Conservation (phyloP, 2,113 vertebrate species). For the Aphyosemion australe region DNA sequence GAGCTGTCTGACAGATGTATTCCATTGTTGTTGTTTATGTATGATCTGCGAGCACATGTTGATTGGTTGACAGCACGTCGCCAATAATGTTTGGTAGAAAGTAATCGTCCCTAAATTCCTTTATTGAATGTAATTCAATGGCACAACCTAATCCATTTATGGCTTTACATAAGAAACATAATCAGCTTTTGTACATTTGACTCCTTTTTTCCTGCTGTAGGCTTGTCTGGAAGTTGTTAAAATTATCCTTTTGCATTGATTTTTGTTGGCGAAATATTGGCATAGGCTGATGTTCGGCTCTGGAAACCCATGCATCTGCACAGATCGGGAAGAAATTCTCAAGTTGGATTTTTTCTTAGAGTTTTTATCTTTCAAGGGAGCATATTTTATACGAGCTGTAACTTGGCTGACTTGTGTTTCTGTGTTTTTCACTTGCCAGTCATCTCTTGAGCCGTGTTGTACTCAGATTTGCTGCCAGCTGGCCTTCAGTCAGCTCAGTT, state of each 20-base stretch:
- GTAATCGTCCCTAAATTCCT: conserved; percentile 12
- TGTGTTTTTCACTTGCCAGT: conserved; percentile 56
- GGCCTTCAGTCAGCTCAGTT: conserved; percentile 64
- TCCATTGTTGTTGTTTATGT: conserved; percentile 64
- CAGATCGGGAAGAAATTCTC: conserved; percentile 5
- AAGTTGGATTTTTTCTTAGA: conserved; percentile 34
- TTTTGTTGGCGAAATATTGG: conserved; percentile 34
- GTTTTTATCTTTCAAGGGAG: conserved; percentile 51
- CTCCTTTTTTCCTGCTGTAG: conserved; percentile 6
- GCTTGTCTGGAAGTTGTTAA: conserved; percentile 20
- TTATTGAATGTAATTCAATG: conserved; percentile 13
- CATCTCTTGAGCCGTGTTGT: conserved; percentile 55
- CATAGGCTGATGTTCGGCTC: conserved; percentile 34
- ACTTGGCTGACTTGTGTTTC: conserved; percentile 55
- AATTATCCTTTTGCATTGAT: conserved; percentile 6
- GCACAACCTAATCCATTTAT: background rate
- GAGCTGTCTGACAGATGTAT: conserved; percentile 56
- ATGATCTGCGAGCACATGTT: conserved; percentile 40
- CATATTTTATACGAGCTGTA: conserved; percentile 41
- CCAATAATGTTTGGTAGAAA: conserved; percentile 21
- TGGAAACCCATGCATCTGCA: conserved; percentile 45
- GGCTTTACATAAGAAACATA: background rate
- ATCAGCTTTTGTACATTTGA: conserved; percentile 7
- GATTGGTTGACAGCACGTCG: background rate
- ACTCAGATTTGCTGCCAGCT: conserved; percentile 72